These are phyloP conservation scores for Hexactinellida sp. DNA, from an alignment of 37 sponge, comb jelly and placozoan species.

Conservation along the genomic window DNA sequence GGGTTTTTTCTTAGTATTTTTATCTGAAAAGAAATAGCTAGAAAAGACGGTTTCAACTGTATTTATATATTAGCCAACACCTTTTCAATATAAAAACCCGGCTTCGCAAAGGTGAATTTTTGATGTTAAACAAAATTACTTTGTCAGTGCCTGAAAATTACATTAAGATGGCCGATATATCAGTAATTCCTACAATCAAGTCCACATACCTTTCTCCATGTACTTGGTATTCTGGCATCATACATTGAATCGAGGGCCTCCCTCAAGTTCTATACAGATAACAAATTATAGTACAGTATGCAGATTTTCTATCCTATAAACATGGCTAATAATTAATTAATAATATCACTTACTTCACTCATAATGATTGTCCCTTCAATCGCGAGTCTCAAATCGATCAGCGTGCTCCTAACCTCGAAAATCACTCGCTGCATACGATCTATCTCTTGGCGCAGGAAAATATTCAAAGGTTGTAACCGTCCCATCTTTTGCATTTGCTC, in stretches of 20 bases:
- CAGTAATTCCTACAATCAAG: no score
- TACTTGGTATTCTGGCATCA: conserved; percentile 82
- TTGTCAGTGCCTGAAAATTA: no score
- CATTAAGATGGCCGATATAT: no score
- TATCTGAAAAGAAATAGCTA: no score
- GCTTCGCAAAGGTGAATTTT: no score
- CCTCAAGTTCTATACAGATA: conserved; percentile 61
- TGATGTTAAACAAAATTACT: not conserved
- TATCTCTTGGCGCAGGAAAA: conserved; percentile 96
- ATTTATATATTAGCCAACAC: no score
- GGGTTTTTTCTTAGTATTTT: no score
- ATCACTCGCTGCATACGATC: conserved; percentile 99
- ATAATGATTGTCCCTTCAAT: conserved; percentile 99
- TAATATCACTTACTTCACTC: conserved; percentile 64
- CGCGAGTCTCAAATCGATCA: conserved; percentile 79
- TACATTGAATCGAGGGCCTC: conserved; percentile 89
- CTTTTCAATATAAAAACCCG: no score
- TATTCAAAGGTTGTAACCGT: conserved; percentile 87
- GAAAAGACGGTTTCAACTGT: no score
- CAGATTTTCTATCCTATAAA: not conserved
- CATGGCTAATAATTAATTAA: not conserved
- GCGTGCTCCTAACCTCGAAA: conserved; percentile 52
- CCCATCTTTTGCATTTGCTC: conserved; percentile 88
- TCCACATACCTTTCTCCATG: conserved; percentile 83
- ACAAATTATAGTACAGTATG: not conserved